A percentile compares a stretch with the other conserved stretches of the same genome.
Evolutionary conservation across 2,888 invertebrate genomes (phyloP).

Genomic region (Athrips mouffetella): DNA sequence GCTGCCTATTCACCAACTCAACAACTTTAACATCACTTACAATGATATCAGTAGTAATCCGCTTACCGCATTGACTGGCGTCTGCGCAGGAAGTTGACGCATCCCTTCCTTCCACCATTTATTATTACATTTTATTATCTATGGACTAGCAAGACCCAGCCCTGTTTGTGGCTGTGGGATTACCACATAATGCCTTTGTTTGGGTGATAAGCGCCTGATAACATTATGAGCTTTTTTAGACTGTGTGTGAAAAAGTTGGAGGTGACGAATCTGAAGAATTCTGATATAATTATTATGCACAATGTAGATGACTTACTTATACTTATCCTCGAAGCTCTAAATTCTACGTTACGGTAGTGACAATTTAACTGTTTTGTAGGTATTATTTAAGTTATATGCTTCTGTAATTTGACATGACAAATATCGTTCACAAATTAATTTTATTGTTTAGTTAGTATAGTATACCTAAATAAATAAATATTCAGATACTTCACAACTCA

Average conservation of each 20-base stretch:
- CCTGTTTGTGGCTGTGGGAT: conserved; percentile 50
- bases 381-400: too few relatives aligned
- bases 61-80: conserved; percentile 41
- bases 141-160: conserved; percentile 39
- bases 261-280: background rate
- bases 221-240: conserved; percentile 16
- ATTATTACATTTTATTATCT: conserved; percentile 26
- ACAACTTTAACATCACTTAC: conserved; percentile 1
- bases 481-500: too few relatives aligned
- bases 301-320: too few relatives aligned
- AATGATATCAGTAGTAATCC: conserved; percentile 47
- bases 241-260: background rate
- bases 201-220: conserved; percentile 45
- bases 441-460: too few relatives aligned
- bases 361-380: too few relatives aligned
- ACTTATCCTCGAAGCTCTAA: background rate
- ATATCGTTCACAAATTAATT: too few relatives aligned
- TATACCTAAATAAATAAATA: too few relatives aligned
- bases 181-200: conserved; percentile 49
- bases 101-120: conserved; percentile 21
- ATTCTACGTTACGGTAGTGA: too few relatives aligned
- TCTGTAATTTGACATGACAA: too few relatives aligned
- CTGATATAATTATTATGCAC: background rate
- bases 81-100: conserved; percentile 11
- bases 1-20: background rate